Base-by-base conservation (phyloP, 1,140 invertebrate species). In the Hypothenemus hampei region DNA sequence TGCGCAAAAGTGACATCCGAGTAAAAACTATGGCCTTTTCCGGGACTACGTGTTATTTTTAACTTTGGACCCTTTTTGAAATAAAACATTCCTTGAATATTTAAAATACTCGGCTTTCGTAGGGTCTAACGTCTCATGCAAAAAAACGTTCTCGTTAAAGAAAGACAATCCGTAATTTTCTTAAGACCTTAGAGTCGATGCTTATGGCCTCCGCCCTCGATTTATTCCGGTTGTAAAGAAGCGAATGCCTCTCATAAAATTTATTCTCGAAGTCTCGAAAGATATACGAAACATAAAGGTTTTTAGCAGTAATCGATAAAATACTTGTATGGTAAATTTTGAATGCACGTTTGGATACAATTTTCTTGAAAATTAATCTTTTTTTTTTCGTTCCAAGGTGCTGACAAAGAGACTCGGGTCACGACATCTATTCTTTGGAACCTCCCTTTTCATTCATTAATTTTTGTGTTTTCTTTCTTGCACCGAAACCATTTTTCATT, bases 181-280 rank as follows among this genome's bases (percentile, higher is more conserved):
- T 43, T 37, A 23, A 39, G 36, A 39, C 18, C 13, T 19, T 39
- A 39, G 19, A 39, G 40, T 43, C 40, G 40, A 43, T 43, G 21
- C 16, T n/a, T 4, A 11, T 23, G 40, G 19, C 22, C 23, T 18
- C 40, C 16, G 16, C 15, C 24, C 20, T 18, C 44, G 31, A 33
- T 46, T 46, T 46, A 46, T 31, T n/a, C 31, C 22, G 11, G 44
- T 33, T 31, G 44, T 46, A 46, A 46, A 46, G 23, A 46, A 16
- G 44, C 18, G 45, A 48, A 48, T 48, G 29, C 13, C 21, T 20
- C 29, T 48, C 45, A 31, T 48, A 48, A 48, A 48, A 19, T 48
- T 48, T 48, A 36, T 48, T 33, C 3, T 8, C 18, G 11, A 18
- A 11, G 18, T 48, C 45, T 48, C 4, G 31, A 7, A 20, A 21